Evolutionary conservation across 2,797 vertebrate genomes (phyloP).

Genomic region (Phalanger gymnotis): DNA sequence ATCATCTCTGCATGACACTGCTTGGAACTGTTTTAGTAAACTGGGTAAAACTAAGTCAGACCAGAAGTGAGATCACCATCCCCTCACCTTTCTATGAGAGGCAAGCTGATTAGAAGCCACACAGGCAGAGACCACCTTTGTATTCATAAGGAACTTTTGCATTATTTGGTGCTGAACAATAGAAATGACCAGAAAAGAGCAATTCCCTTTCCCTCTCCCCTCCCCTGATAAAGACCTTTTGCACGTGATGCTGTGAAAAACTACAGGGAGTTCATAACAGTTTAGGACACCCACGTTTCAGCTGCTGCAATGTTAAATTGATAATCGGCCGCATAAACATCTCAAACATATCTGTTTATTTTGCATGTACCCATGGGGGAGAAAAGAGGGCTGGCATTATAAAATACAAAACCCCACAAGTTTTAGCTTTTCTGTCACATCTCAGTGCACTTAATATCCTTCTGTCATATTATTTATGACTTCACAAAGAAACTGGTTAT

Average conservation of each 20-base stretch:
- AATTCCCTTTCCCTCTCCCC: no score
- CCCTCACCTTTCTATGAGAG: conserved; percentile 62
- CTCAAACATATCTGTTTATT: conserved; percentile 81
- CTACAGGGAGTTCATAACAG: conserved; percentile 26
- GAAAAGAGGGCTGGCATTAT: conserved; percentile 75
- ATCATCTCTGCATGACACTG: conserved; percentile 60
- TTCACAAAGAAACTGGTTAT: conserved; percentile 87
- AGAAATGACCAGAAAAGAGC: conserved; percentile 7
- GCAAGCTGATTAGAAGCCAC: conserved; percentile 64
- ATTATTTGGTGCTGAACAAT: conserved; percentile 58
- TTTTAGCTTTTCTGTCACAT: conserved; percentile 86
- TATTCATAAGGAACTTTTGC: conserved; percentile 60
- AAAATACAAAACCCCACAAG: conserved; percentile 83
- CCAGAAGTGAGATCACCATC: conserved; percentile 50
- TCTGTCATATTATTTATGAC: conserved; percentile 87
- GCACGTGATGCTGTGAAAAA: conserved; percentile 51
- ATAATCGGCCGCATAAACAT: conserved; percentile 78
- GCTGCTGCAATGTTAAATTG: conserved; percentile 67
- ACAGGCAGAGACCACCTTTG: conserved; percentile 55
- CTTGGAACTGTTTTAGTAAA: conserved; percentile 75
- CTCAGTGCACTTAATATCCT: conserved; percentile 87
- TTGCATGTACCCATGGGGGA: conserved; percentile 75
- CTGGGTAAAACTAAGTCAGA: conserved; percentile 69
- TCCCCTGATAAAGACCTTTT: conserved; percentile 48
- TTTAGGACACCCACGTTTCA: conserved; percentile 74